Percentiles rank a stretch among this genome's conserved stretches.
Conservation (phyloP, 2,113 vertebrate genomes). For the Pseudorectes ferrugineus region DNA sequence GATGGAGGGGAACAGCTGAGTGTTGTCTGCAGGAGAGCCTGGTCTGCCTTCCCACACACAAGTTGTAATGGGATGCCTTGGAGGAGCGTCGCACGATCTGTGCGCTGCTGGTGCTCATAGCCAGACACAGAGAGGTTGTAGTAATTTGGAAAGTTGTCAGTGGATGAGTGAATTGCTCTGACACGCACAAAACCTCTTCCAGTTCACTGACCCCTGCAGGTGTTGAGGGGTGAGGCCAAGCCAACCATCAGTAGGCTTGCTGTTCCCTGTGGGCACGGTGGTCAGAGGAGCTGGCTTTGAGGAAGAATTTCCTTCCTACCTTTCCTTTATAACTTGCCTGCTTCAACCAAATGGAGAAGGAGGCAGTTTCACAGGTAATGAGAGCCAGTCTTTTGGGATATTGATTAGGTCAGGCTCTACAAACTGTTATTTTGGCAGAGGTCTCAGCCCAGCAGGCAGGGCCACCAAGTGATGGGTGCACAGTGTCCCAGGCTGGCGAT, state of each 20-base stretch:
- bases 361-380: not conserved
- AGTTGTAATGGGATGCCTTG: not conserved
- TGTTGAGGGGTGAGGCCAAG: not conserved
- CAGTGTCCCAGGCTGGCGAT: not conserved
- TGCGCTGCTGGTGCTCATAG: not conserved
- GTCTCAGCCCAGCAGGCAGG: not conserved
- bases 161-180: not conserved
- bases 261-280: not conserved
- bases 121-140: not conserved
- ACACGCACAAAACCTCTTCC: not conserved
- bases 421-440: not conserved
- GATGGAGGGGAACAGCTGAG: not conserved
- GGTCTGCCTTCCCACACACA: not conserved
- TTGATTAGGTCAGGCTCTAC: not conserved
- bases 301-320: not conserved
- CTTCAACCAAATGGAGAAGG: not conserved
- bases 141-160: not conserved
- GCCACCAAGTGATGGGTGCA: no score
- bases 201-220: not conserved
- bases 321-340: not conserved
- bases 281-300: not conserved
- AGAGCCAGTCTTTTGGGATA: not conserved
- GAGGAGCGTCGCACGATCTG: accelerated
- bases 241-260: not conserved
- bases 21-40: not conserved